These are phyloP conservation scores for Sebastiscus albofasciatus DNA, from an alignment of 2,797 vertebrate genomes.

Conservation along the genomic window DNA sequence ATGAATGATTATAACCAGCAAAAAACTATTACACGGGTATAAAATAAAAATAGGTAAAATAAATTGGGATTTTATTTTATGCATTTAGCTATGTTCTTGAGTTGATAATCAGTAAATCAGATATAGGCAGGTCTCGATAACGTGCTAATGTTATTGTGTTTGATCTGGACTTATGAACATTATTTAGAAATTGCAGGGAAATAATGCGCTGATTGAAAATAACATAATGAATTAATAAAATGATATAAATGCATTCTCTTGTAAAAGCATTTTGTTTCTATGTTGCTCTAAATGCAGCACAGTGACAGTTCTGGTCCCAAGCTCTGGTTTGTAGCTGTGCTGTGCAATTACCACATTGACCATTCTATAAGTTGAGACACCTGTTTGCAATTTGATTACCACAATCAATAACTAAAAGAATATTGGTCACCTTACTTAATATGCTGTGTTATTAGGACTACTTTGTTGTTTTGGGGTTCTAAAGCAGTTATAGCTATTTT, in stretches of 20 bases:
- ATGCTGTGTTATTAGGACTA: background rate
- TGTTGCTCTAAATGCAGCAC: background rate
- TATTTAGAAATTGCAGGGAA: background rate
- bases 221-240: background rate
- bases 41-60: background rate
- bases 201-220: background rate
- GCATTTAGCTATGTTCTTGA: background rate
- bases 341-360: conserved; percentile 24
- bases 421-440: background rate
- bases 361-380: conserved; percentile 10
- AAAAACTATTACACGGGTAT: background rate
- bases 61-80: background rate
- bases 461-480: background rate
- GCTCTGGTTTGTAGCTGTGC: conserved; percentile 12
- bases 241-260: background rate
- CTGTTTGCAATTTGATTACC: conserved; percentile 12
- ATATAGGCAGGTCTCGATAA: background rate
- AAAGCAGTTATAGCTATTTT: background rate
- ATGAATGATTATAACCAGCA: background rate
- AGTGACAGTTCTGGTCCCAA: background rate
- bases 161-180: background rate
- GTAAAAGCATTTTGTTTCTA: background rate
- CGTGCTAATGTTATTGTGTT: background rate
- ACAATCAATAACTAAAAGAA: background rate
- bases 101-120: background rate